Evolutionary conservation across 1,140 invertebrate species (phyloP).

Genomic region (Mesaphorura yosii): DNA sequence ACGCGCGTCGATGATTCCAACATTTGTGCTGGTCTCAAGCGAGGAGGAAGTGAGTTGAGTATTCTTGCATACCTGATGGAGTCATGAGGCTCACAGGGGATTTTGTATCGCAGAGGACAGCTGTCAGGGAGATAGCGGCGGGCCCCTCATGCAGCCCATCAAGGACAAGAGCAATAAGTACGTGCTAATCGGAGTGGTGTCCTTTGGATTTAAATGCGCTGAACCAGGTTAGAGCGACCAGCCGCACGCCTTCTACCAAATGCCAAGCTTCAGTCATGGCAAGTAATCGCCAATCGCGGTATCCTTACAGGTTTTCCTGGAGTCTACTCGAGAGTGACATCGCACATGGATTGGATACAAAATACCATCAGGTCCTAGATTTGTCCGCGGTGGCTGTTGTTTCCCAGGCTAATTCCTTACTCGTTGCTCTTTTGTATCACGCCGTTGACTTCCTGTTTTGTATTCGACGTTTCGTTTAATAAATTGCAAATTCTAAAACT

Average conservation of each 20-base stretch:
- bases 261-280: too few species aligned
- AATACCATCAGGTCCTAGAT: conserved; percentile 11
- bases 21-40: conserved; percentile 59
- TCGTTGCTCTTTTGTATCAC: too few species aligned
- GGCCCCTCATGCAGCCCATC: conserved; percentile 57
- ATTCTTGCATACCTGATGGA: background rate
- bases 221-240: conserved; percentile 37
- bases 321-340: conserved; percentile 43
- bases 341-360: conserved; percentile 38
- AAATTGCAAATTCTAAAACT: too few species aligned
- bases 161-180: conserved; percentile 33
- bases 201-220: conserved; percentile 61
- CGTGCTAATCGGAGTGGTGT: conserved; percentile 58
- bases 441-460: too few species aligned
- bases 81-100: background rate
- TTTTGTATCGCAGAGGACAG: too few species aligned
- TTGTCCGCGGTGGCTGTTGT: too few species aligned
- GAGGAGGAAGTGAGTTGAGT: conserved; percentile 43
- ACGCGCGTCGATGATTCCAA: conserved; percentile 51
- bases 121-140: conserved; percentile 47
- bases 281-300: too few species aligned
- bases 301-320: too few species aligned
- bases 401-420: too few species aligned
- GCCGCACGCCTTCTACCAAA: too few species aligned
- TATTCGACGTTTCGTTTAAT: too few species aligned